These are phyloP conservation scores for Neomorphus geoffroyi DNA, from an alignment of 2,797 vertebrate genomes.

Conservation along the genomic window DNA sequence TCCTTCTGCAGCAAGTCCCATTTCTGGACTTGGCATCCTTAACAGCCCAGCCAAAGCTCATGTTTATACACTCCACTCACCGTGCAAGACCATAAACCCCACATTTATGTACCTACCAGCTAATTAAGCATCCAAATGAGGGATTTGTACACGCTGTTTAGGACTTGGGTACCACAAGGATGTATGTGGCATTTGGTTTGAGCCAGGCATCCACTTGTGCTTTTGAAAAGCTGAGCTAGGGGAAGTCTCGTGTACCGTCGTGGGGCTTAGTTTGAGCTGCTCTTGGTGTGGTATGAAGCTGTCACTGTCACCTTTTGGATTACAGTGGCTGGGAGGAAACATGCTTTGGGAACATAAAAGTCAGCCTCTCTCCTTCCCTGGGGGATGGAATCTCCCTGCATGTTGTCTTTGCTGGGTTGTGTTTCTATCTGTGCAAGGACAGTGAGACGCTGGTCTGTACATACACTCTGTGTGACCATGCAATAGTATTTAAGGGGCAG, in stretches of 20 bases:
- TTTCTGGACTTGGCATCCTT: background rate
- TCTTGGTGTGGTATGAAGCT: background rate
- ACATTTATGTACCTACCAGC: background rate
- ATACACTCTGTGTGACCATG: accelerated
- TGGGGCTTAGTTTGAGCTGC: background rate
- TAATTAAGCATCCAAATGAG: slow-evolving; percentile 22
- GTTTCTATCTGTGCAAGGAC: background rate
- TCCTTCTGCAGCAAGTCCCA: accelerated
- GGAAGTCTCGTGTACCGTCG: background rate
- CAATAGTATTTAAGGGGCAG: accelerated
- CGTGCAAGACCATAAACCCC: background rate
- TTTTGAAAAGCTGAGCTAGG: background rate
- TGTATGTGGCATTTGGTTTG: background rate
- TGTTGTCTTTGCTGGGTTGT: background rate
- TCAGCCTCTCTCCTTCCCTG: background rate
- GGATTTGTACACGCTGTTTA: background rate
- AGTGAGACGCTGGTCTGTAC: background rate
- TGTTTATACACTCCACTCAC: background rate
- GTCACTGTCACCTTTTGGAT: background rate
- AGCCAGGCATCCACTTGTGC: background rate
- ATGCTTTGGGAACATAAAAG: background rate
- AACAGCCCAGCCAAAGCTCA: background rate
- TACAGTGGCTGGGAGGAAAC: background rate
- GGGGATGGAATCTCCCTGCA: background rate
- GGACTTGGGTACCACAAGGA: background rate